Conservation (phyloP, 2,888 invertebrate species). For the Sepioteuthis lessoniana region DNA sequence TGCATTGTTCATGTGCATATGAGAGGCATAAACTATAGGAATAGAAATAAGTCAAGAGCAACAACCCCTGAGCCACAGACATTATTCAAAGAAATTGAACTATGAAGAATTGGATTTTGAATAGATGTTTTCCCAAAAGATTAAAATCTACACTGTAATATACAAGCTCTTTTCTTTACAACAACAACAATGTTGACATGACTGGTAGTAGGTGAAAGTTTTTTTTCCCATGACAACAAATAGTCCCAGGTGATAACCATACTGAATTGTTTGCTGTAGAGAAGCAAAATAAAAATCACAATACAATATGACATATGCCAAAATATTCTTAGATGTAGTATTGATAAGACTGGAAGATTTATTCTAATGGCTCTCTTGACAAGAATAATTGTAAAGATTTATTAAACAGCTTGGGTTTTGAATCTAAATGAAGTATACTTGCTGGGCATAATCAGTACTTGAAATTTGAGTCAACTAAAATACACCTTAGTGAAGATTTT, state of each 20-base stretch:
- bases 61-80: not conserved
- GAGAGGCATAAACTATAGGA: not conserved
- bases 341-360: not conserved
- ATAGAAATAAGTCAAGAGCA: not conserved
- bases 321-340: not conserved
- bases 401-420: not conserved
- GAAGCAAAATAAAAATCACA: not conserved
- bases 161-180: not conserved
- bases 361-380: not conserved
- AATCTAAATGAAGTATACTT: not conserved
- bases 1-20: not conserved
- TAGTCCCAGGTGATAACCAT: not conserved
- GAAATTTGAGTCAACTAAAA: not conserved
- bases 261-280: not conserved
- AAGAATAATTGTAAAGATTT: not conserved
- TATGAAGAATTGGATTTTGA: not conserved
- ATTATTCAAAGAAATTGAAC: slow-evolving; percentile 20
- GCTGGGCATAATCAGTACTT: not conserved
- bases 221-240: not conserved
- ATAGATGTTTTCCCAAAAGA: slow-evolving; percentile 3
- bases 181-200: not conserved
- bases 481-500: not conserved
- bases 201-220: not conserved
- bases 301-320: slow-evolving; percentile 1
- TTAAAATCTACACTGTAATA: not conserved